phyloP scores from a whole-genome alignment of 2,113 vertebrate species.

The Piaya cayana region DNA sequence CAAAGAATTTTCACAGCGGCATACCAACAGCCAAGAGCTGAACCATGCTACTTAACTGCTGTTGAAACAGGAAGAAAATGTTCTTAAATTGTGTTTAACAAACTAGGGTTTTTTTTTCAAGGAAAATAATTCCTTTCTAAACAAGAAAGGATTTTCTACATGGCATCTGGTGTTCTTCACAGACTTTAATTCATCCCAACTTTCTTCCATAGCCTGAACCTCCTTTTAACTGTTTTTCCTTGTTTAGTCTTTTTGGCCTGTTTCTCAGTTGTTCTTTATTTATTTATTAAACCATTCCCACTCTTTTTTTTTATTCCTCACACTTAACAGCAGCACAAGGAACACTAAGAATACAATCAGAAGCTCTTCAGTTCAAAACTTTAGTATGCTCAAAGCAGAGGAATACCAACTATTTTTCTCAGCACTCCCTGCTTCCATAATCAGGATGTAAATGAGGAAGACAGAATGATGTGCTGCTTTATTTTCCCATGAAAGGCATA shows the following conservation, averaged over 20 bases:
- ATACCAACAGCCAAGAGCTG: not conserved
- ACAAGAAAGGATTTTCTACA: not conserved
- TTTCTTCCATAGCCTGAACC: not conserved
- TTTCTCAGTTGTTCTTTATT: not conserved
- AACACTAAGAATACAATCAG: not conserved
- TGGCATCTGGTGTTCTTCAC: not conserved
- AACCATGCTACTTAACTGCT: not conserved
- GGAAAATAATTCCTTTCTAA: not conserved
- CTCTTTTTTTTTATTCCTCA: fast-evolving
- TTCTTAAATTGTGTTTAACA: not conserved
- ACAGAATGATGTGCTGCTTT: not conserved
- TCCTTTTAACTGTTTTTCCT: not conserved
- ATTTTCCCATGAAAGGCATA: not conserved
- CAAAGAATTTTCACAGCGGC: not conserved
- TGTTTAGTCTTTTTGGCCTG: not conserved
- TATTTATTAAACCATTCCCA: not conserved
- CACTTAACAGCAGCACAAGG: not conserved
- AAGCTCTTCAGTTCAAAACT: not conserved
- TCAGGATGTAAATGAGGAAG: not conserved
- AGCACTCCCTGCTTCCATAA: not conserved
- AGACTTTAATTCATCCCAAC: not conserved
- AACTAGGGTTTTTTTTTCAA: not conserved
- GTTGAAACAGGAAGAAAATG: not conserved
- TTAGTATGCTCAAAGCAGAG: not conserved
- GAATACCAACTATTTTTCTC: not conserved